Base-by-base conservation (phyloP, 2,888 invertebrate species). In the Drepanosiphum platanoidis region DNA sequence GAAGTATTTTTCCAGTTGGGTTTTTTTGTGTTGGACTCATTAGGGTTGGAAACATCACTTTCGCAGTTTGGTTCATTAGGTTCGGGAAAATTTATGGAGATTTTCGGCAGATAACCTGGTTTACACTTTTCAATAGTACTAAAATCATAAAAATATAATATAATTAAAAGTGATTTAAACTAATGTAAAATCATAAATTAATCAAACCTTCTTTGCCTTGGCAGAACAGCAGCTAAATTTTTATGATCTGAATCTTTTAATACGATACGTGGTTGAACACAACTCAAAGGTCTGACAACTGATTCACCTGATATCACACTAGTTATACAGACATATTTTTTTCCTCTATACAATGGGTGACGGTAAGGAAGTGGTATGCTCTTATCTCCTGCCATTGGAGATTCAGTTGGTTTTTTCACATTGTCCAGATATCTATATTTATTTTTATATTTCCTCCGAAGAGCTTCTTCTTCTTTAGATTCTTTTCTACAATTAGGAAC, bases 401-500 rank as follows among this genome's bases (percentile, higher is more conserved):
- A 1, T 22, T 2, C 3, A 52, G 1, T 2, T 52, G 22, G 27
- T 7, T 27, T 18, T 66, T 66, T 34, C 4, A 0, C 1, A 3
- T 18, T 30, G 18, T 52, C 9, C 30, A 74, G 15, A 39, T 79
- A 79, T 15, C 46, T 79, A 1, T 79, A 79, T 32, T 79, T 79
- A 18, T 79, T 79, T 42, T 42, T 64, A 3, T 79, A 79, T 68
- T 34, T 79, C 18, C 68, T 39, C 13, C 68, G 9, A 42, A 79
- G 46, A 1, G 7, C 32, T n/a, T 32, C 30, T 0, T 34, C 3
- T 32, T 34, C 32, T 22, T 46, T 15, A 32, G 30, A 1, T 15
- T 13, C 30, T 2, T 42, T 7, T 7, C 13, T 11, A 8, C 2
- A 36, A 27, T 39, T 77, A 36, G 3, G 3, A 39, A 27, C 27